Base-by-base conservation (phyloP, 2,797 vertebrate species). In the Halcyon badia region DNA sequence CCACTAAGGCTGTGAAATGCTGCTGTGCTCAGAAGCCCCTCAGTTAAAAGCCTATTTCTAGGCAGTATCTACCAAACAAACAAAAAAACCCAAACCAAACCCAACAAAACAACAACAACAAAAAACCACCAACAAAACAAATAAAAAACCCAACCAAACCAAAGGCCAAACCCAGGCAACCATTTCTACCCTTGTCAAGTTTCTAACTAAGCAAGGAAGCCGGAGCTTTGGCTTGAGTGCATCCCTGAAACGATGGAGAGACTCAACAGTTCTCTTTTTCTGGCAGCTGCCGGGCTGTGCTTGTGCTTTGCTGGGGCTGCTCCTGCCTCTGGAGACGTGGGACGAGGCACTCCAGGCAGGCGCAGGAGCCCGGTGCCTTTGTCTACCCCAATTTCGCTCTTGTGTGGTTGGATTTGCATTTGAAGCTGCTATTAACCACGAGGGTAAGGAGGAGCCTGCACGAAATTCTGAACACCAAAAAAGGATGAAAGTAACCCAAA, bases 391-490 rank as follows among this genome's bases (percentile, higher is more conserved):
- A 60, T 95, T 79, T 87, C 81, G 79, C 80, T 82, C 89, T 92
- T 75, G 77, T 72, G 81, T 87, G 77, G 73, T 83, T 80, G 95
- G 82, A 98, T 97, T 97, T 97, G 95, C 97, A 98, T 97, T 96
- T 96, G 97, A 97, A 97, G 81, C 66, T 13, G 37, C 90, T 95
- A 88, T 97, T 93, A 97, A 85, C 48, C 18, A 12, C 20, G 90
- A 76, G 79, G 83, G 78, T 88, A 94, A 92, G 2, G 56, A 96
- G 91, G 81, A 90, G 69, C 91, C 44, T 42, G 90, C 19, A 66
- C 51, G 81, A 86, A 95, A 95, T 81, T 57, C 37, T 90, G 89
- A 83, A 92, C 78, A 91, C 95, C 31, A 35, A 66, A 94, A 94
- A 89, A 56, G 37, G 70, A 61, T 79, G 66, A 73, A 78, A 70